Evolutionary conservation across 2,888 invertebrate genomes (phyloP), one percentile per base, ranked within the genome.

Genomic region (Lottia scabra): DNA sequence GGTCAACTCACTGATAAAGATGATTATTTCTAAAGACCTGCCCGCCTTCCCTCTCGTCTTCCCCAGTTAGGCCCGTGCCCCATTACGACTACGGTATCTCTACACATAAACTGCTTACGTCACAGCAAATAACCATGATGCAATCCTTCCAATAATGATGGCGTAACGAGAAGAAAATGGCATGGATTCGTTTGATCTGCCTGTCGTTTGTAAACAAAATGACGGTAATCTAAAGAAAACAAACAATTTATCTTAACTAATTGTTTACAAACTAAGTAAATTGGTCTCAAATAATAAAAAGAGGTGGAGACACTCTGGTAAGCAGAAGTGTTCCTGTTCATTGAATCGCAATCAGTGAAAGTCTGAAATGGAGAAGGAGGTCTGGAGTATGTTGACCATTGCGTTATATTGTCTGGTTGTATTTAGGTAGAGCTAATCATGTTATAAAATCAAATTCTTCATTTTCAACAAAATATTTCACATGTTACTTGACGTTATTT

Each of bases 141-240:
- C 56, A 56, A 56, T 56, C 19, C 56, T 23, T 23, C 23, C 56
- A 56, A 56, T 19, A 56, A 56, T 56, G 23, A 56, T 56, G 56
- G 56, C 56, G 56, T 56, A 56, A 56, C 23, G 56, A 56, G 56
- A 56, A 56, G 23, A 23, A 56, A 56, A 56, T 56, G 56, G 56
- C 56, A 56, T 56, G 56, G 19, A 23, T 56, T 56, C 56, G 56
- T 56, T 56, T 56, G 56, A 56, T 56, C 56, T 19, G 56, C 56
- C 23, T 56, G 56, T 23, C 56, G 56, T 56, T 56, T 13, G 56
- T 56, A 56, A 56, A 56, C 56, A 56, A 23, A 56, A 10, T 56
- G 56, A 56, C 56, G 56, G 56, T 56, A 56, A 56, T 56, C 56
- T 56, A 12, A 23, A 23, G 23, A 56, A 56, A 56, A 56, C 56